Conservation (phyloP, 1,140 invertebrate genomes). For the Eumaeus atala region DNA sequence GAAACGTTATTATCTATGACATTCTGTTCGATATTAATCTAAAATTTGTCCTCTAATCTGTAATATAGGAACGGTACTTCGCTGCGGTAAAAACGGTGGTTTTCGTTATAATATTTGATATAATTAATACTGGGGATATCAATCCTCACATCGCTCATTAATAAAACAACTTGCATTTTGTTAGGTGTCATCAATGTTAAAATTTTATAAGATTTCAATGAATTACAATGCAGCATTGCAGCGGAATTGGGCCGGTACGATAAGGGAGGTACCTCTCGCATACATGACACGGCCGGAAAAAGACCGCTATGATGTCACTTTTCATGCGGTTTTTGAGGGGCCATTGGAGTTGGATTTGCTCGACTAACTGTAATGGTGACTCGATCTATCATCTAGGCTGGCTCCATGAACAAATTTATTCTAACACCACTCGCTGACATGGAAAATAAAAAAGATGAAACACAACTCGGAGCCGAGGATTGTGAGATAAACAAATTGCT, state of each 20-base stretch:
- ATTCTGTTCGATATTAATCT: conserved; percentile 1
- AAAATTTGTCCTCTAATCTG: neutral
- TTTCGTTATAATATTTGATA: no score
- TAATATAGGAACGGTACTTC: neutral
- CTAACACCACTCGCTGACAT: conserved; percentile 19
- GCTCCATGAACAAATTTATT: conserved; percentile 24
- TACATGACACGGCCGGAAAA: no score
- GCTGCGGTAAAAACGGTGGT: neutral
- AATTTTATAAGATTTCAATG: no score
- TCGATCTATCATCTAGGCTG: conserved; percentile 22
- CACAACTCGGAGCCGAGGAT: conserved; percentile 18
- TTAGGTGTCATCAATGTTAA: no score
- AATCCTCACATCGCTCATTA: no score
- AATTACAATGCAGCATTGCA: no score
- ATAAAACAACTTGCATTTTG: no score
- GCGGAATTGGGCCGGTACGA: no score
- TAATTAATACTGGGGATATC: no score
- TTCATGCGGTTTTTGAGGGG: no score
- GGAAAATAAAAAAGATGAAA: conserved; percentile 21
- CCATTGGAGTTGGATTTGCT: conserved; percentile 17
- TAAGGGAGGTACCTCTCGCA: no score
- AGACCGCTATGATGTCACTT: no score
- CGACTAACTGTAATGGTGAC: conserved; percentile 32
- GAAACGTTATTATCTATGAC: neutral
- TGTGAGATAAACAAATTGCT: conserved; percentile 21